Evolutionary conservation across 1,140 invertebrate species (phyloP).

Genomic region (Aphaenogaster ashmeadi): DNA sequence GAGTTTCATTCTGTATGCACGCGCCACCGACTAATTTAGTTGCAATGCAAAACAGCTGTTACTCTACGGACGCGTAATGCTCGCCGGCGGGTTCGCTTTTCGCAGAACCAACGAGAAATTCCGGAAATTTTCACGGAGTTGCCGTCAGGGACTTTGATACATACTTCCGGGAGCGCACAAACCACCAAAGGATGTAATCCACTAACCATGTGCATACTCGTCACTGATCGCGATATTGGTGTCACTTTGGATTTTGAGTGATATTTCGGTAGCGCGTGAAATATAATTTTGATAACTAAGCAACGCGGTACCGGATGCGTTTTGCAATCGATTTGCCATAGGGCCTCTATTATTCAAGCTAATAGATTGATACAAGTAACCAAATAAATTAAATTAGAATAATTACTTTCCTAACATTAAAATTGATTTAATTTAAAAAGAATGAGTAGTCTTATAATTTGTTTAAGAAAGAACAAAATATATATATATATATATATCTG

Average conservation of each 20-base stretch:
- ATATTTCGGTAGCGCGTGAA: not conserved
- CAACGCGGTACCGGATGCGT: not conserved
- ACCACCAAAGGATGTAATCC: constrained; percentile 34
- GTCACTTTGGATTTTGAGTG: constrained; percentile 33
- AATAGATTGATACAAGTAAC: constrained; percentile 4
- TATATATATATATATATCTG: no score
- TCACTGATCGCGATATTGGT: constrained; percentile 4
- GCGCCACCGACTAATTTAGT: constrained; percentile 74
- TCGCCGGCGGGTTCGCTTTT: constrained; percentile 22
- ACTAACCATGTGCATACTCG: constrained; percentile 12
- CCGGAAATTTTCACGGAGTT: constrained; percentile 25
- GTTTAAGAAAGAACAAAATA: not conserved
- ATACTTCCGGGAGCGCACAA: constrained; percentile 41
- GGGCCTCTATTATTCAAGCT: not conserved
- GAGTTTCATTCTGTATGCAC: constrained; percentile 71
- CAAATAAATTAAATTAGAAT: not conserved
- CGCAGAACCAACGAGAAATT: constrained; percentile 32
- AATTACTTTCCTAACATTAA: not conserved
- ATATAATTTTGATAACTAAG: constrained; percentile 24
- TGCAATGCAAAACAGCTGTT: constrained; percentile 78
- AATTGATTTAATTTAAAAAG: not conserved
- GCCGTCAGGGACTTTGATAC: constrained; percentile 28
- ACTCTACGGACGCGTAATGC: constrained; percentile 41
- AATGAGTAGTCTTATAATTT: not conserved
- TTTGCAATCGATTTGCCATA: not conserved